Evolutionary conservation across 2,888 invertebrate species (phyloP).

Genomic region (Dysmachus trigonus): DNA sequence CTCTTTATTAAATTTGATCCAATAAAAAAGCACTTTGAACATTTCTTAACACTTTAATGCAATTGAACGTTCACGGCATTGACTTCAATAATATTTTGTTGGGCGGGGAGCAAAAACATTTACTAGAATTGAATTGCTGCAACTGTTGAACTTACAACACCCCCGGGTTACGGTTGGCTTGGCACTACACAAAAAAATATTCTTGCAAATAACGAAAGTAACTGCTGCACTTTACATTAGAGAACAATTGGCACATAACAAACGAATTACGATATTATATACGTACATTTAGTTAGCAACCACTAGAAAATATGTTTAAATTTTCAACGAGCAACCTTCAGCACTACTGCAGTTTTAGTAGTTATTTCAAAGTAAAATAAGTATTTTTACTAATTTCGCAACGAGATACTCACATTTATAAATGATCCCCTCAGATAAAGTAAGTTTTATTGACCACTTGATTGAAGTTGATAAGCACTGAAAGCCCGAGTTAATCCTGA

Average conservation of each 20-base stretch:
- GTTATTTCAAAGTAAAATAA: not conserved
- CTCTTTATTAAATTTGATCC: not conserved
- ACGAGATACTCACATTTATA: not conserved
- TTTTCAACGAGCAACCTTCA: not conserved
- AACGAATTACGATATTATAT: not conserved
- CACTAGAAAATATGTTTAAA: not conserved
- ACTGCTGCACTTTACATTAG: not conserved
- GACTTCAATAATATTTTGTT: not conserved
- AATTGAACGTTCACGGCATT: not conserved
- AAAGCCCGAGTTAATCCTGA: not conserved
- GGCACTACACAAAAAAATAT: not conserved
- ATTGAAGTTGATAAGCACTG: not conserved
- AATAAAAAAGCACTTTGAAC: not conserved
- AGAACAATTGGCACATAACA: not conserved
- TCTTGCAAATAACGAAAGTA: not conserved
- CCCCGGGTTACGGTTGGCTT: not conserved
- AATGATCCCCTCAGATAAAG: not conserved
- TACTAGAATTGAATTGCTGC: not conserved
- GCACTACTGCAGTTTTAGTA: not conserved
- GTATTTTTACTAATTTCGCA: not conserved
- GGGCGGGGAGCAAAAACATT: not conserved
- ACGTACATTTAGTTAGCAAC: too few relatives aligned
- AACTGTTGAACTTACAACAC: not conserved
- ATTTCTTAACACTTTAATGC: not conserved
- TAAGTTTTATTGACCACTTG: not conserved